These are phyloP conservation scores for Cacatua alba DNA, from an alignment of 2,113 vertebrate species.

Conservation along the genomic window DNA sequence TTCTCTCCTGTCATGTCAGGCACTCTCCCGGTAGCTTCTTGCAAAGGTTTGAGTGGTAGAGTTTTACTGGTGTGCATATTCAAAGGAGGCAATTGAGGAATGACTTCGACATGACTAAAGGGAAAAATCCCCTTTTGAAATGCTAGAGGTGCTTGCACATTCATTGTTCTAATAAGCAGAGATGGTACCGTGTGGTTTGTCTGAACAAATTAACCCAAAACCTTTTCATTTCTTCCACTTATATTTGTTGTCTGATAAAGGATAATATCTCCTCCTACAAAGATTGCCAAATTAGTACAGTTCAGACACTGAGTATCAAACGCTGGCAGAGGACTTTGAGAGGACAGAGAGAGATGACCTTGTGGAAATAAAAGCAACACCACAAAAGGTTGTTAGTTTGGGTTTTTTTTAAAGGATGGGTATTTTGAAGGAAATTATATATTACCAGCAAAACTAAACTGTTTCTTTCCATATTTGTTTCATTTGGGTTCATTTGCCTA, in stretches of 20 bases:
- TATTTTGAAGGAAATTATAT: background rate
- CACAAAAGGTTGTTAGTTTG: background rate
- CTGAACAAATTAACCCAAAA: background rate
- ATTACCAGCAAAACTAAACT: background rate
- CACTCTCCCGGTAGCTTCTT: background rate
- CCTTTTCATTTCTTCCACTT: background rate
- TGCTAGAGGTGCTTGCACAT: background rate
- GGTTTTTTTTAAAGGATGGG: background rate
- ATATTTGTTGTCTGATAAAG: background rate
- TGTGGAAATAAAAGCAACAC: background rate
- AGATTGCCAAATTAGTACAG: background rate
- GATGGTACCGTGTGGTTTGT: background rate
- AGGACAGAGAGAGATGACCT: background rate
- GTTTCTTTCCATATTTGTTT: rapidly evolving
- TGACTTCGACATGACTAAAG: background rate
- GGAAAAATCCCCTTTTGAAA: background rate
- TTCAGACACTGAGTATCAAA: background rate
- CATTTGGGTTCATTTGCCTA: background rate
- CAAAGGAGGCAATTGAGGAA: background rate
- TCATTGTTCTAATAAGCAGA: background rate
- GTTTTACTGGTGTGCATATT: background rate
- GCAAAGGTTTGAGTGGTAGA: background rate
- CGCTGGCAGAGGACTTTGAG: background rate
- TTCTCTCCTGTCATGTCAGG: background rate
- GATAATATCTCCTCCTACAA: background rate